Percentiles rank a stretch among this genome's conserved stretches.
Conservation (phyloP, 2,888 invertebrate genomes). For the Euplagia quadripunctaria region DNA sequence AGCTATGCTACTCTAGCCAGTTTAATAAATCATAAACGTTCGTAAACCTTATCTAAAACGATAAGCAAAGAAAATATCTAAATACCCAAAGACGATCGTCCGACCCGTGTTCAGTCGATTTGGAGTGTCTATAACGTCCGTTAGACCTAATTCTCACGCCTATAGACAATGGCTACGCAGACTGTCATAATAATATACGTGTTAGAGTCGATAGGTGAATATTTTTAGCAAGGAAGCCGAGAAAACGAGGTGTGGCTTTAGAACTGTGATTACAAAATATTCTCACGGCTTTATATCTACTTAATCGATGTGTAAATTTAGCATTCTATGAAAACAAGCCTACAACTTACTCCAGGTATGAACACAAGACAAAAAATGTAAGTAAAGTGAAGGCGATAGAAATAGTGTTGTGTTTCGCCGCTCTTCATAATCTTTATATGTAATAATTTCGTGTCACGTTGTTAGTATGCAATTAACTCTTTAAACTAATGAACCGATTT, state of each 20-base stretch:
- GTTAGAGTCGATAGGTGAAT: not conserved
- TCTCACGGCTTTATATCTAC: not conserved
- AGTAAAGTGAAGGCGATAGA: not conserved
- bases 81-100: conserved; percentile 30
- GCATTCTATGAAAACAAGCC: not conserved
- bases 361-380: not conserved
- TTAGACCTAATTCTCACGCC: conserved; percentile 62
- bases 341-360: not conserved
- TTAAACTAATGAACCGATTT: no score
- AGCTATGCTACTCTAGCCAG: not conserved
- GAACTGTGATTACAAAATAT: not conserved
- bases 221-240: not conserved
- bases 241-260: not conserved
- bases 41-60: not conserved
- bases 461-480: no score
- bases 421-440: not conserved
- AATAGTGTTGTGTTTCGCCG: no score
- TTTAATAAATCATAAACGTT: not conserved
- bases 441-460: no score
- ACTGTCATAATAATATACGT: not conserved
- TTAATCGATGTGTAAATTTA: not conserved
- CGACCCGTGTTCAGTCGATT: conserved; percentile 56
- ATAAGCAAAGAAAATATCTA: not conserved
- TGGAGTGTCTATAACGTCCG: conserved; percentile 51
- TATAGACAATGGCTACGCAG: conserved; percentile 51